Base-by-base conservation (phyloP, 2,797 vertebrate species). In the Eutrigla gurnardus region DNA sequence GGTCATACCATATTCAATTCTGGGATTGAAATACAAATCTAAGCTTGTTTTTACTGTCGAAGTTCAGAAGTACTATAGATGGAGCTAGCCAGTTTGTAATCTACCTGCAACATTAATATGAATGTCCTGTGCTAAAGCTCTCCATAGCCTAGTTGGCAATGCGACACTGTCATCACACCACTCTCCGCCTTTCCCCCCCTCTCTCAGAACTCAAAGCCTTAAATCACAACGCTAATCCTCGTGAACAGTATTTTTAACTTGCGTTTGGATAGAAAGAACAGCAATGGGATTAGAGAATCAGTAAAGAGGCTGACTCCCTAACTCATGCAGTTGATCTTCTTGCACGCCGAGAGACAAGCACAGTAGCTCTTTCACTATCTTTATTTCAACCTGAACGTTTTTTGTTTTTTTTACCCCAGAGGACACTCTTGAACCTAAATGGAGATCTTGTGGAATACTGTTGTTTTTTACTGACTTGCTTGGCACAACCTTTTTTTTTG, bases 201-300 rank as follows among this genome's bases (percentile, higher is more conserved):
- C 79, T 82, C 81, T 86, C 77, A 91, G 86, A 86, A 60, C 77
- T 83, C 86, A 91, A 93, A 93, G 93, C 93, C 82, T 90, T 95
- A 94, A 95, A 95, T 93, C 91, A 92, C 91, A 86, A 69, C 83
- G 76, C 93, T 95, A 95, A 95, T 95, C 94, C 91, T 83, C 61
- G 88, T 70, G 74, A 91, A 92, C 91, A 92, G 93, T 95, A 96
- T 95, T 95, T 95, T 95, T 95, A 95, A 94, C 94, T 92, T 86
- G 89, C 66, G 83, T 90, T 93, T 75, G 85, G 91, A 93, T 91
- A 91, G 92, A 91, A 94, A 93, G 92, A 91, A 91, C 92, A 92
- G 91, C 92, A 93, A 94, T 93, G 88, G 91, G 95, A 95, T 95
- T 95, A 95, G 83, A 86, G 92, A 92, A 81, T 90, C 90, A 92